Conservation (phyloP, 2,797 vertebrate species). For the Orestias chungarensis region DNA sequence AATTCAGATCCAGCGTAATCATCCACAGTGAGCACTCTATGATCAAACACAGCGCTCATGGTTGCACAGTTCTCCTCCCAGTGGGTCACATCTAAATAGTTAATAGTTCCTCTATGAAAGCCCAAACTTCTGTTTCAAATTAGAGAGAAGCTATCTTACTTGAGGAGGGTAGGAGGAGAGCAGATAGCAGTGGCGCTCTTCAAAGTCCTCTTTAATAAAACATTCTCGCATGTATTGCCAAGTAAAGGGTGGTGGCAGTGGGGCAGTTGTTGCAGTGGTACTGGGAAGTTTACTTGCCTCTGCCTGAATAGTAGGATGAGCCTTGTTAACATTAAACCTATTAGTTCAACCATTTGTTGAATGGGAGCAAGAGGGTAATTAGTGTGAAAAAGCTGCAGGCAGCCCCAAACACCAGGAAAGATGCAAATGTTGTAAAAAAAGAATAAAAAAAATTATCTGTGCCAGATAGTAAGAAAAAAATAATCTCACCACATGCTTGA, state of each 20-base stretch:
- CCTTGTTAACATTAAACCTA: slow-evolving; percentile 43
- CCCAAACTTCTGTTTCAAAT: slow-evolving; percentile 68
- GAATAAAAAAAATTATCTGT: slow-evolving; percentile 43
- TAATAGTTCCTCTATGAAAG: slow-evolving; percentile 61
- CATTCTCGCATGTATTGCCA: slow-evolving; percentile 62
- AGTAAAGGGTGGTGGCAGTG: slow-evolving; percentile 35
- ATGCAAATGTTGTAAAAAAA: slow-evolving; percentile 42
- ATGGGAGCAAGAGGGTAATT: slow-evolving; percentile 63
- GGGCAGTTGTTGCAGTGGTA: slow-evolving; percentile 33
- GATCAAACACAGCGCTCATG: slow-evolving; percentile 58
- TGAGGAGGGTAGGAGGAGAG: slow-evolving; percentile 49
- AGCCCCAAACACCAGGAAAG: slow-evolving; percentile 35
- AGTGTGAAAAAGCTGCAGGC: slow-evolving; percentile 36
- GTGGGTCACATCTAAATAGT: slow-evolving; percentile 68
- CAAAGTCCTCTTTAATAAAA: slow-evolving; percentile 83
- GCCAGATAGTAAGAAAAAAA: slow-evolving; percentile 36
- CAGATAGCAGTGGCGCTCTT: slow-evolving; percentile 64
- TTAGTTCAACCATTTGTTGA: slow-evolving; percentile 43
- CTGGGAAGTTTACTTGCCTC: slow-evolving; percentile 18
- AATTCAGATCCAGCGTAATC: slow-evolving; percentile 37
- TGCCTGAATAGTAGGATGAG: slow-evolving; percentile 32
- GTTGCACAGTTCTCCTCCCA: slow-evolving; percentile 40
- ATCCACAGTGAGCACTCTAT: slow-evolving; percentile 52
- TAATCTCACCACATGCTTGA: slow-evolving; percentile 43
- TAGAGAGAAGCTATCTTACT: slow-evolving; percentile 61